Percentiles rank a stretch among this genome's conserved stretches.
Conservation (phyloP, 2,113 vertebrate genomes). For the Gymnogyps californianus region DNA sequence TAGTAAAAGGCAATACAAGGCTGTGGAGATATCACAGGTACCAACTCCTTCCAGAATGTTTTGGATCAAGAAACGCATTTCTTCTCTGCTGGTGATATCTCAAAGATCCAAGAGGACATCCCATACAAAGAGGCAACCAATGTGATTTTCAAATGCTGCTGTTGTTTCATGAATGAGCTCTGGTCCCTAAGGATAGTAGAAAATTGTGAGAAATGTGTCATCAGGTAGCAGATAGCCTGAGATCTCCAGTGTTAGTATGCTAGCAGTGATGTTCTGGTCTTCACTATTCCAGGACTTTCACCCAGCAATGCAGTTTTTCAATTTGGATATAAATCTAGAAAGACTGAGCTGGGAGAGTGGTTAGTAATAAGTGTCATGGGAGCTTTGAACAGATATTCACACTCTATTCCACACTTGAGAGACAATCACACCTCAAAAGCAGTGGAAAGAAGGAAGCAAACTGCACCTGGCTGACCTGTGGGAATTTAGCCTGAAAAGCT, state of each 20-base stretch:
- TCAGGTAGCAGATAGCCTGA: background rate
- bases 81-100: background rate
- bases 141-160: background rate
- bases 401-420: background rate
- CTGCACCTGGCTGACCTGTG: background rate
- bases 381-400: background rate
- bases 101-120: background rate
- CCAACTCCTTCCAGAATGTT: background rate
- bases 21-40: background rate
- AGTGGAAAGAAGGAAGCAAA: background rate
- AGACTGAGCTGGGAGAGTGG: background rate
- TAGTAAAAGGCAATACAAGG: background rate
- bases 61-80: background rate
- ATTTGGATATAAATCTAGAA: background rate
- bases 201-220: background rate
- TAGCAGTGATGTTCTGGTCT: background rate
- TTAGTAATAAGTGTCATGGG: background rate
- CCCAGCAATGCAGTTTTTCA: background rate
- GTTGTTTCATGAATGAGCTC: background rate
- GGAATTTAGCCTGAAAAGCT: background rate
- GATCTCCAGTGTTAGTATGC: background rate
- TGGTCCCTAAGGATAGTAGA: background rate
- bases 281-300: background rate
- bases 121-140: background rate
- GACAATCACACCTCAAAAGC: background rate